Percentiles rank a stretch among this genome's conserved stretches.
Conservation (phyloP, 2,888 invertebrate genomes). For the Hirtodrosophila alboralis region DNA sequence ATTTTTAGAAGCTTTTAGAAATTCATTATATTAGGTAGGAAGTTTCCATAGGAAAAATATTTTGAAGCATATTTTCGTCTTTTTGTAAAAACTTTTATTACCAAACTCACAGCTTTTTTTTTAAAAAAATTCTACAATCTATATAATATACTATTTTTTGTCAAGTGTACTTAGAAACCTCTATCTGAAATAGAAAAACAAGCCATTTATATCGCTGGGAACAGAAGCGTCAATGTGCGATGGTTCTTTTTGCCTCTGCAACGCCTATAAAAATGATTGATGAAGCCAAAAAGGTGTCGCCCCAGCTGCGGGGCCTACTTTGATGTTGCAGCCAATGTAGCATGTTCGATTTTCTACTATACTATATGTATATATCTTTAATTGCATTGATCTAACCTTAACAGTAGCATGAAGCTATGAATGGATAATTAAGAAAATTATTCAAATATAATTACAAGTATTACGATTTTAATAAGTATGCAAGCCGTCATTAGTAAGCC, state of each 20-base stretch:
- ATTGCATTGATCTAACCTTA: slow-evolving; percentile 3
- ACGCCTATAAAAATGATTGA: slow-evolving; percentile 55
- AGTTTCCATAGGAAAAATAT: too few relatives aligned
- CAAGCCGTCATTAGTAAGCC: slow-evolving; percentile 12
- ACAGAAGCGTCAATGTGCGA: slow-evolving; percentile 42
- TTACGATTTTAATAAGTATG: slow-evolving; percentile 5
- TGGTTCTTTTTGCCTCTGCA: slow-evolving; percentile 29
- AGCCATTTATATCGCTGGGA: slow-evolving; percentile 13
- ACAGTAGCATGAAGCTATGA: slow-evolving; percentile 1
- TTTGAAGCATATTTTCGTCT: too few relatives aligned
- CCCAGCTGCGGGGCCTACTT: slow-evolving; percentile 23
- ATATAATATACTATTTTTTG: too few relatives aligned
- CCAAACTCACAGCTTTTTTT: too few relatives aligned
- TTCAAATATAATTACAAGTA: slow-evolving; percentile 3
- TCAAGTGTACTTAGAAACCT: too few relatives aligned
- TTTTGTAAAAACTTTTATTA: too few relatives aligned
- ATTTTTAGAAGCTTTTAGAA: too few relatives aligned
- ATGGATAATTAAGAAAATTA: neutral
- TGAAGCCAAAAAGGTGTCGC: slow-evolving; percentile 66
- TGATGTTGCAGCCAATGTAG: slow-evolving; percentile 30
- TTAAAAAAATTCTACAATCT: too few relatives aligned
- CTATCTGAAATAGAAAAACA: too few relatives aligned
- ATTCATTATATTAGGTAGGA: too few relatives aligned
- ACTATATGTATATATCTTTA: neutral
- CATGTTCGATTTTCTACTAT: neutral